Conservation (phyloP, 2,113 vertebrate species). For the Coregonus clupeaformis region DNA sequence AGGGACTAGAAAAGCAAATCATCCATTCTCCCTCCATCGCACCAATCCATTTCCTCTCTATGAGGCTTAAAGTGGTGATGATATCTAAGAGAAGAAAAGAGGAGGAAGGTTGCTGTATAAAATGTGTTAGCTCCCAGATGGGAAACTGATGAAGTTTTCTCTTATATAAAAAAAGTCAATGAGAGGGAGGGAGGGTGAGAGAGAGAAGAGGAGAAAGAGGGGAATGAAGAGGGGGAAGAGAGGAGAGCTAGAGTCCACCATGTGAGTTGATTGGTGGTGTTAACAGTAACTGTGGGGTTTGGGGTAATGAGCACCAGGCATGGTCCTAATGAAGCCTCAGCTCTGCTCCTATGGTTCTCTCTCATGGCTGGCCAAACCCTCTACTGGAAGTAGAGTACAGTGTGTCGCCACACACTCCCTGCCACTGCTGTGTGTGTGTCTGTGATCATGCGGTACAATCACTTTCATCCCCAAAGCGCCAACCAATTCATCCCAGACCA, state of each 20-base stretch:
- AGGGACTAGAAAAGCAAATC: neutral
- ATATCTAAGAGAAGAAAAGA: neutral
- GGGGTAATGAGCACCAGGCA: conserved; percentile 73
- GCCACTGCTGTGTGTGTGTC: conserved; percentile 39
- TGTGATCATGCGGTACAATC: conserved; percentile 72
- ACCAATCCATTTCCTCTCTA: too few relatives aligned
- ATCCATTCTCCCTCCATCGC: neutral
- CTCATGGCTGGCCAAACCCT: conserved; percentile 66
- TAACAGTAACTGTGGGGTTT: conserved; percentile 56
- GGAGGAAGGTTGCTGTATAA: neutral
- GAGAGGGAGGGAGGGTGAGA: conserved; percentile 4
- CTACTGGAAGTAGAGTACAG: conserved; percentile 72
- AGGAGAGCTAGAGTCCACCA: conserved; percentile 4
- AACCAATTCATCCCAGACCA: conserved; percentile 79
- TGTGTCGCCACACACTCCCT: conserved; percentile 49
- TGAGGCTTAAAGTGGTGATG: neutral
- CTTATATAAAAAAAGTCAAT: conserved; percentile 15
- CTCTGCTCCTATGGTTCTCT: conserved; percentile 52
- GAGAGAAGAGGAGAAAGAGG: conserved; percentile 21
- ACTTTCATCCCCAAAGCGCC: conserved; percentile 79
- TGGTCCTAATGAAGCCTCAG: conserved; percentile 47
- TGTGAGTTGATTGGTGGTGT: conserved; percentile 52
- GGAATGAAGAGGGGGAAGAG: conserved; percentile 14
- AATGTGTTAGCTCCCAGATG: conserved; percentile 17
- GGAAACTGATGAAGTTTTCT: conserved; percentile 17